Percentiles rank a stretch among this genome's conserved stretches.
These are phyloP conservation scores for Danio jaintianensis DNA, from an alignment of 2,797 vertebrate species.

Conservation along the genomic window DNA sequence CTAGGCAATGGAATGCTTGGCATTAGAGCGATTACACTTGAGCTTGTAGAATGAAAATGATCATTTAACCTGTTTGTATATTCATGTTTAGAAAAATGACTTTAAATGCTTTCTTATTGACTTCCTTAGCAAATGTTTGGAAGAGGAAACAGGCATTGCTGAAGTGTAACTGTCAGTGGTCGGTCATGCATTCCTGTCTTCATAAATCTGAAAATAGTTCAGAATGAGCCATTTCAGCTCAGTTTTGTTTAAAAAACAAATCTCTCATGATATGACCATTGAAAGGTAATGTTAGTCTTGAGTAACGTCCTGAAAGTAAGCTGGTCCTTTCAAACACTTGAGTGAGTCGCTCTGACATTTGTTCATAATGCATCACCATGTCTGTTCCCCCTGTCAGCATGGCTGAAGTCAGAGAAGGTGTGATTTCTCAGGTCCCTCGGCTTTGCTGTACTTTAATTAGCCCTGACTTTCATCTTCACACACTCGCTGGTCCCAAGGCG, in stretches of 20 bases:
- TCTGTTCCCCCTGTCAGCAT: conserved; percentile 24
- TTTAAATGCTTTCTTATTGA: not conserved
- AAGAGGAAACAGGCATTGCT: not conserved
- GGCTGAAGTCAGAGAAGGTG: conserved; percentile 20
- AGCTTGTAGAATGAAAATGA: too few species aligned
- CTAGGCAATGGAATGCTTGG: too few species aligned
- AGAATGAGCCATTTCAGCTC: not conserved
- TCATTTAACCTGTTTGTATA: too few species aligned
- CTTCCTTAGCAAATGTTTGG: not conserved
- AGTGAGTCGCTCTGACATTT: conserved; percentile 22
- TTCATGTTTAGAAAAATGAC: not conserved
- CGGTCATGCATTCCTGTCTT: not conserved
- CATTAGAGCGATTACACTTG: too few species aligned
- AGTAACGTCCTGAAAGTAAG: conserved; percentile 6
- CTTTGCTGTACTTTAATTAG: conserved; percentile 65
- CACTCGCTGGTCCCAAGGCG: conserved; percentile 2
- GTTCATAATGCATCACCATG: conserved; percentile 8
- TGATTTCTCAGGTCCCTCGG: conserved; percentile 42
- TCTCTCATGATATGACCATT: not conserved
- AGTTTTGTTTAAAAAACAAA: not conserved
- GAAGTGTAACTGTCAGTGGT: not conserved
- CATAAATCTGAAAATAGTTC: not conserved
- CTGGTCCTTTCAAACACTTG: not conserved
- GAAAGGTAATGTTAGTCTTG: not conserved
- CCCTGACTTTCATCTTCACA: conserved; percentile 51